These are phyloP conservation scores for Scomber colias DNA, from an alignment of 2,113 vertebrate species.

Conservation along the genomic window DNA sequence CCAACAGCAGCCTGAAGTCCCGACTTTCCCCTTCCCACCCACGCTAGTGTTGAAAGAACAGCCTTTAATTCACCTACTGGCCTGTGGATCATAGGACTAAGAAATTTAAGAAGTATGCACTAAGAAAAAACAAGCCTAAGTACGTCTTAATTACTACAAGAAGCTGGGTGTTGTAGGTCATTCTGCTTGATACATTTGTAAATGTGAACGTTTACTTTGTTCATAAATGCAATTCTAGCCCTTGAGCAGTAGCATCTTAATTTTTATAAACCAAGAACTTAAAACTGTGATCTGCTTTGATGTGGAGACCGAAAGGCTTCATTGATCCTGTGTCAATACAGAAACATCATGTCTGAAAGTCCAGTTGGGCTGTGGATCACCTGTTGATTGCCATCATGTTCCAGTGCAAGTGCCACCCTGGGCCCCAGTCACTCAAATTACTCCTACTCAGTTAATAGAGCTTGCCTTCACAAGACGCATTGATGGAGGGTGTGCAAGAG, in stretches of 20 bases:
- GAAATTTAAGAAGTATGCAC: constrained; percentile 49
- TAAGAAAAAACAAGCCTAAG: constrained; percentile 58
- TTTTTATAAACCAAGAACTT: background rate
- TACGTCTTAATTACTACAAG: constrained; percentile 53
- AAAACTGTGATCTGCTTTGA: constrained; percentile 41
- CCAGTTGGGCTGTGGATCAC: constrained; percentile 62
- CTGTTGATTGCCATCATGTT: constrained; percentile 78
- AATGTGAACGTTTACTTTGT: background rate
- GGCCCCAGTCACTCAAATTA: constrained; percentile 73
- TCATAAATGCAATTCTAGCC: background rate
- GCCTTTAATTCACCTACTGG: constrained; percentile 70
- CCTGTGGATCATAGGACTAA: constrained; percentile 52
- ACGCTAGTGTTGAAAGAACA: constrained; percentile 76
- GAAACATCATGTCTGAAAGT: constrained; percentile 45
- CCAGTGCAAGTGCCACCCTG: constrained; percentile 60
- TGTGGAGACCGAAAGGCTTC: constrained; percentile 53
- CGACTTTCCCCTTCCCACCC: constrained; percentile 73
- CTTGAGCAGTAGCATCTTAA: background rate
- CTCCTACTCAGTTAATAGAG: constrained; percentile 76
- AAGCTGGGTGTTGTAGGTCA: constrained; percentile 18
- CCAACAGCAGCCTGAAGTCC: constrained; percentile 79
- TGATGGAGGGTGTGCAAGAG: constrained; percentile 20
- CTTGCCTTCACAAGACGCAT: constrained; percentile 65
- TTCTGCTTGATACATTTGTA: background rate
- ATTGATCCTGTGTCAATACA: constrained; percentile 65